These are phyloP conservation scores for Otolemur crassicaudatus DNA, from an alignment of 2,797 vertebrate species.

Conservation along the genomic window DNA sequence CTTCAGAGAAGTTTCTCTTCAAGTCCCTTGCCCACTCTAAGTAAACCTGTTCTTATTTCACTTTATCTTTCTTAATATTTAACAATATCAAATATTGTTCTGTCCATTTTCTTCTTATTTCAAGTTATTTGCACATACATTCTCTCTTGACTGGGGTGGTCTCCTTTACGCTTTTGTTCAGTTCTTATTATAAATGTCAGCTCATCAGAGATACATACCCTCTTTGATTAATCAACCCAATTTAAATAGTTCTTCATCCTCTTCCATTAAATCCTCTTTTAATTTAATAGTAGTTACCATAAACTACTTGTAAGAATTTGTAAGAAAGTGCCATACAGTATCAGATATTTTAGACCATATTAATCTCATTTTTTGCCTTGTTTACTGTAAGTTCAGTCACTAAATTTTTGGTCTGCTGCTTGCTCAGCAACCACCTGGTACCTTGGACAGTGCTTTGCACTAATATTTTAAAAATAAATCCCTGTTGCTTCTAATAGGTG, in stretches of 20 bases:
- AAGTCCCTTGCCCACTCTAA: too few relatives aligned
- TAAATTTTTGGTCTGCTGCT: not conserved
- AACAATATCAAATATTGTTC: too few relatives aligned
- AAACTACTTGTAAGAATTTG: not conserved
- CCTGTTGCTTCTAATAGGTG: not conserved
- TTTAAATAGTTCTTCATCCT: not conserved
- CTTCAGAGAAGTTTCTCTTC: too few relatives aligned
- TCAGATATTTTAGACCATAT: not conserved
- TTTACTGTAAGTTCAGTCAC: not conserved
- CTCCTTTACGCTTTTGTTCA: not conserved
- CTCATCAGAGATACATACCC: not conserved
- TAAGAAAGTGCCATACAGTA: not conserved
- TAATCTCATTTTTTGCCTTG: not conserved
- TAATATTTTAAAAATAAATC: not conserved
- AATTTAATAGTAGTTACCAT: not conserved
- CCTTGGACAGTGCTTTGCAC: not conserved
- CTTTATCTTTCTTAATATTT: not conserved
- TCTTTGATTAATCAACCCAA: not conserved
- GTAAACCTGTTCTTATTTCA: not conserved
- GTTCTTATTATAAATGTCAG: not conserved
- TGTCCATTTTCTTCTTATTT: not conserved
- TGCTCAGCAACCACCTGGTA: not conserved
- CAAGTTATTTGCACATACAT: not conserved
- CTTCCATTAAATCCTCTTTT: not conserved
- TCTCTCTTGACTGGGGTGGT: not conserved